Base-by-base conservation (phyloP, 1,140 invertebrate genomes). In the Neodiprion lecontei region DNA sequence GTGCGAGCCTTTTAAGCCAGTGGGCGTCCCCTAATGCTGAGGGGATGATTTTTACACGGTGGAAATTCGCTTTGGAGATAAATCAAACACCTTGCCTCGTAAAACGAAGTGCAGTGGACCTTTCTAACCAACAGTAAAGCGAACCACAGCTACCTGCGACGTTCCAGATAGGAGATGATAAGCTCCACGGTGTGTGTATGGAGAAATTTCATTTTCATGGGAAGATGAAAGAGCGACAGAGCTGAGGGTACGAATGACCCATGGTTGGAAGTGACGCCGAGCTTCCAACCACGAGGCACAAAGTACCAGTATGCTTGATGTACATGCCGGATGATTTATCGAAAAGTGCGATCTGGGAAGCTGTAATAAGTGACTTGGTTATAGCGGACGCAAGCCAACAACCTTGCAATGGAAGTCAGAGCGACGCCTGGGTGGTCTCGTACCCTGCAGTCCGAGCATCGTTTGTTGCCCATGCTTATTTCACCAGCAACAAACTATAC, bases 341-440 rank as follows among this genome's bases (percentile, higher is more conserved):
- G 53, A 61, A 61, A 61, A 61, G 11, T 61, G 53, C 11, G n/a
- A 61, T 61, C 53, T 61, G 53, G n/a, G 53, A 61, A 61, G 53
- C 53, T 61, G 53, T 61, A 61, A 61, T 61, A 61, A 61, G 53
- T 61, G n/a, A 61, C 53, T 61, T 61, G 53, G 53, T 61, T 9
- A 17, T 61, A 61, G n/a, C 53, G 53, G 53, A 61, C 53, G n/a
- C 11, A 61, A 14, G 53, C 53, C 53, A 61, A 61, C 11, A 61
- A 9, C 11, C 53, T 61, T 61, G 53, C 9, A 61, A 61, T 61
- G 53, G 8, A 61, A 61, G 53, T 61, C 11, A 12, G 53, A 61
- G 53, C 7, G 11, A 61, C 5, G 53, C 53, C n/a, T 61, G 9
- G 53, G 53, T 61, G 53, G 53, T 61, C 53, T 61, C 28, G 28